phyloP scores from a whole-genome alignment of 2,797 vertebrate species.

The Rhynchonycteris naso region DNA sequence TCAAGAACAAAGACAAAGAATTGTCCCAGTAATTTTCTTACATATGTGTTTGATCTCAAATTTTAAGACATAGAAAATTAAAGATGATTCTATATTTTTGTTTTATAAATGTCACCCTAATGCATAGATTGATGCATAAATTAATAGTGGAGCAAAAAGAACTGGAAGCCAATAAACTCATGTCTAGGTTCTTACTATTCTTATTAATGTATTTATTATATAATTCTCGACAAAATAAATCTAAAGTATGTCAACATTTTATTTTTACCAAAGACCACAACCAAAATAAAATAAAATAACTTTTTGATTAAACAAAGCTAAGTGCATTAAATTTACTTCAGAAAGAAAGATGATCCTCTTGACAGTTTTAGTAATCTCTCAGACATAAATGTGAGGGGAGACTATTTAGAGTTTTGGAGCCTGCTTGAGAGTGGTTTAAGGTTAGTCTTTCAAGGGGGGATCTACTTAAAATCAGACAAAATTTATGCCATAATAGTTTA shows the following conservation, averaged over 20 bases:
- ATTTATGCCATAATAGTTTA: background rate
- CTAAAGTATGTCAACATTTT: background rate
- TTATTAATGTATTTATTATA: background rate
- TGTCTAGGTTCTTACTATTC: background rate
- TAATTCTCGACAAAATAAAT: background rate
- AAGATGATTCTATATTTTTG: background rate
- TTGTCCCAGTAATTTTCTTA: background rate
- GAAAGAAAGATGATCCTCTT: background rate
- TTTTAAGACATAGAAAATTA: background rate
- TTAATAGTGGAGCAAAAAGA: background rate
- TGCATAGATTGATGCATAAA: background rate
- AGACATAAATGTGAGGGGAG: background rate
- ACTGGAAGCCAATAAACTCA: background rate
- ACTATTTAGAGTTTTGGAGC: background rate
- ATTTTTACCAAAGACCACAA: background rate
- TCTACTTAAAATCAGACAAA: background rate
- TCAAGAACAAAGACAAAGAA: background rate
- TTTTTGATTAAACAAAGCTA: background rate
- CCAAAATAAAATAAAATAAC: background rate
- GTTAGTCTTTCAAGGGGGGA: background rate
- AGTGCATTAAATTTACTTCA: background rate
- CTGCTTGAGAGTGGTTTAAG: background rate
- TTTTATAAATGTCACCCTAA: background rate
- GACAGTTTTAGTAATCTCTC: background rate
- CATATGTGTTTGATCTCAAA: background rate